Percentiles rank a stretch among this genome's conserved stretches.
phyloP scores from a whole-genome alignment of 2,797 vertebrate genomes.

The Rousettus madagascariensis region DNA sequence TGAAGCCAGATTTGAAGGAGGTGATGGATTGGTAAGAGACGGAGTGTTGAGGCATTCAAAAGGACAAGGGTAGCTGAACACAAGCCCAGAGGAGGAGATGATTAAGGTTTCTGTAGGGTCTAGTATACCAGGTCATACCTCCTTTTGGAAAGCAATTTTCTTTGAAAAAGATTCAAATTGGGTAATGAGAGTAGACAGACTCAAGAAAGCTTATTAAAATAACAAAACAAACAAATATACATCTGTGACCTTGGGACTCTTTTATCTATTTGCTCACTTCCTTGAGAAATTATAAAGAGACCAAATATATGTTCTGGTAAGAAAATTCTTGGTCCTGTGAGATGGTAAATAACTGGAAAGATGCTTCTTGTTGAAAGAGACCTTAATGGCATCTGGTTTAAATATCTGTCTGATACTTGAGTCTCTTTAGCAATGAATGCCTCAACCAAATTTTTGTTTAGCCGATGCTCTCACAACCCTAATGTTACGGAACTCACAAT shows the following conservation, averaged over 20 bases:
- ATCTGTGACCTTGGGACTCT: neutral
- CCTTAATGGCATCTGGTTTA: neutral
- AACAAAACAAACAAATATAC: neutral
- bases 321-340: neutral
- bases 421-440: neutral
- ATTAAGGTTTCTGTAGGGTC: neutral
- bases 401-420: neutral
- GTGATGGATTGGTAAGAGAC: neutral
- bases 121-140: neutral
- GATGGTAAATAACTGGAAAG: neutral
- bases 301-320: neutral
- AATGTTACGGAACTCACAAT: neutral
- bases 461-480: neutral
- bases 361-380: neutral
- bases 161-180: conserved; percentile 14
- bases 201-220: neutral
- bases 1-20: conserved; percentile 30
- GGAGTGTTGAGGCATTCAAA: neutral
- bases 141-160: conserved; percentile 33
- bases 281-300: neutral
- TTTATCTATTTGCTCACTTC: conserved; percentile 14
- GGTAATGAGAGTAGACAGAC: neutral
- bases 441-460: neutral
- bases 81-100: neutral
- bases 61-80: neutral